Base-by-base conservation (phyloP, 1,140 invertebrate genomes). In the Dufourea novaeangliae region DNA sequence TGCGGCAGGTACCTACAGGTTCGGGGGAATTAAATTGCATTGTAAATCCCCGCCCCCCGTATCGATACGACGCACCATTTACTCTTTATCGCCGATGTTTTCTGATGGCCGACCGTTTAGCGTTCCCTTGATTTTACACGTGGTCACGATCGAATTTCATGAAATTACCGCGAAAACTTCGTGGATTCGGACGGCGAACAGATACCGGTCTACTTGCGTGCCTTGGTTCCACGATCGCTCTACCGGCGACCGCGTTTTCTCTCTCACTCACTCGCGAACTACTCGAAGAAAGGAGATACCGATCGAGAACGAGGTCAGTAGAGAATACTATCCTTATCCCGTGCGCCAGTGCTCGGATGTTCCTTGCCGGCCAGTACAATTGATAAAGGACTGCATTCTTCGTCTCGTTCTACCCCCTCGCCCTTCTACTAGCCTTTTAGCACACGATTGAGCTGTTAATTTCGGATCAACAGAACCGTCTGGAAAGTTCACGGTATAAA, bases 291-390 rank as follows among this genome's bases (percentile, higher is more conserved):
- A 78, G 62, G 79, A 80, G 62, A 52, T 52, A 52, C n/a, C 39
- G 41, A 81, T 82, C 59, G 79, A 73, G 64, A 78, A 71, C 54
- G 77, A 83, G 81, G 80, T 37, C 80, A 69, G 62, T 52, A 77
- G 72, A 70, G 44, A 77, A 71, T 25, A 52, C 64, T 79, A 66
- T 44, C 54, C 27, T 73, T 63, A 32, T 66, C 32, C 54, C 25
- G n/a, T 46, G 27, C 29, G n/a, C n/a, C n/a, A 54, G 32, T 71
- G 46, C 44, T n/a, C n/a, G 25, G 46, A 39, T 41, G 41, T 41
- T n/a, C 37, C 50, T 76, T 75, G 8, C 44, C 27, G 34, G 50
- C 50, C 10, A 20, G 32, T 4, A 37, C 32, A 11, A 61, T 37
- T 61, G 57, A 37, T 37, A 61, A 61, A 61, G 57, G n/a, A 37